Base-by-base conservation (phyloP, 2,113 vertebrate genomes). In the Cottus gobio region DNA sequence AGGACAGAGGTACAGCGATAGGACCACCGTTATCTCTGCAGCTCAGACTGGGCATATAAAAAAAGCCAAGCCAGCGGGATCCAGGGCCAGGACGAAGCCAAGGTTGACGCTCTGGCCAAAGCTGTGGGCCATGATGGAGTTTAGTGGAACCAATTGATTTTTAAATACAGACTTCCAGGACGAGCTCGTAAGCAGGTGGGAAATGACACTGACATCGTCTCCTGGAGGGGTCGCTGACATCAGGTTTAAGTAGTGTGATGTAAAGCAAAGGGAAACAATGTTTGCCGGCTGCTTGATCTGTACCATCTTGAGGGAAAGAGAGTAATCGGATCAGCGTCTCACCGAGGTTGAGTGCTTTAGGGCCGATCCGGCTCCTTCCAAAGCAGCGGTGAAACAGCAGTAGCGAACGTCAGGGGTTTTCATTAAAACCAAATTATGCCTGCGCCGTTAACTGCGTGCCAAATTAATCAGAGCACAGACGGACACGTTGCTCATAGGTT, bases 91-190 rank as follows among this genome's bases (percentile, higher is more conserved):
- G 16, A 70, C n/a, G 72, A 71, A 76, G 36, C 74, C 66, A 65
- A 71, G 64, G 67, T 81, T 58, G 62, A 79, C 34, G 79, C 7
- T 9, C 30, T 7, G 75, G 66, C 22, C 56, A 36, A 37, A 39
- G 71, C 70, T 82, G 28, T 37, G 52, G 61, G 60, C 42, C 80
- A 52, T 61, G 75, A 30, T 60, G 62, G 56, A n/a, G 34, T 75
- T 76, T n/a, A 75, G 80, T 80, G 61, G 72, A 88, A 79, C 79
- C 68, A 82, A 83, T 77, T 75, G 71, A 87, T 87, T 87, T 75
- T 24, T 82, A 78, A 87, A 77, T 30, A 81, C 5, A 64, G 66
- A 69, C 71, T 66, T 84, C 44, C 58, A 16, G 30, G 57, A 78
- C 8, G 13, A 79, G 75, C 48, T 69, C 56, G 75, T 79, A 60